Conservation (phyloP, 2,888 invertebrate genomes). For the Ditula angustiorana region DNA sequence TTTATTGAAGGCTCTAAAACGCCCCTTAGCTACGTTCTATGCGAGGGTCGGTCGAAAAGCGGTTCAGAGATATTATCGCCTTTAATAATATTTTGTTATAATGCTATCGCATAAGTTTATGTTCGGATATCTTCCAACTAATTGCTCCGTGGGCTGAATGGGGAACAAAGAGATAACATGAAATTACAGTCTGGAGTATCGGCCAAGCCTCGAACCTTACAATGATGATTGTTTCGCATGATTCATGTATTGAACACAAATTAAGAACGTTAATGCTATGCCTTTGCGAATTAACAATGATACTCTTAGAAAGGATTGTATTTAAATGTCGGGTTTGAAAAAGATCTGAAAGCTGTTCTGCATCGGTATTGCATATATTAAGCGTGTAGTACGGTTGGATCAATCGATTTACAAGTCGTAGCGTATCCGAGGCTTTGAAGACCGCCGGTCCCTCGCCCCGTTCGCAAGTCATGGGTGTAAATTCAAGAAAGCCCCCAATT, state of each 20-base stretch:
- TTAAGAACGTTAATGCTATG: conserved; percentile 55
- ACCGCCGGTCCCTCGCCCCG: conserved; percentile 60
- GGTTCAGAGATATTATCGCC: conserved; percentile 67
- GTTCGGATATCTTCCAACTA: conserved; percentile 63
- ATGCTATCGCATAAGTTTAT: conserved; percentile 61
- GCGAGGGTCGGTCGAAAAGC: conserved; percentile 61
- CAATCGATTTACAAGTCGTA: conserved; percentile 59
- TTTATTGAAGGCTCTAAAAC: conserved; percentile 61
- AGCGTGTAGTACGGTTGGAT: conserved; percentile 55
- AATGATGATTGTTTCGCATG: conserved; percentile 66
- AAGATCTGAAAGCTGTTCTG: conserved; percentile 36
- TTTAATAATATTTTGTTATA: conserved; percentile 68
- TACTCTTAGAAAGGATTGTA: conserved; percentile 33
- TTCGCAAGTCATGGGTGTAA: conserved; percentile 82
- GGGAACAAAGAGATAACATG: conserved; percentile 64
- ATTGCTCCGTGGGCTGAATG: conserved; percentile 64
- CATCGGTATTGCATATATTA: conserved; percentile 34
- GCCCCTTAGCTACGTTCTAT: conserved; percentile 61
- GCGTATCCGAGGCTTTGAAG: conserved; percentile 51
- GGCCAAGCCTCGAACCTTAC: conserved; percentile 49
- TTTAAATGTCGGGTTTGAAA: conserved; percentile 52
- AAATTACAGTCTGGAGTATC: conserved; percentile 54
- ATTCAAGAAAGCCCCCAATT: conserved; percentile 85
- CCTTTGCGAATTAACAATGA: conserved; percentile 47
- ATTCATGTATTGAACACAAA: conserved; percentile 62